Conservation (phyloP, 1,140 invertebrate genomes). For the Saccostrea cuccullata region DNA sequence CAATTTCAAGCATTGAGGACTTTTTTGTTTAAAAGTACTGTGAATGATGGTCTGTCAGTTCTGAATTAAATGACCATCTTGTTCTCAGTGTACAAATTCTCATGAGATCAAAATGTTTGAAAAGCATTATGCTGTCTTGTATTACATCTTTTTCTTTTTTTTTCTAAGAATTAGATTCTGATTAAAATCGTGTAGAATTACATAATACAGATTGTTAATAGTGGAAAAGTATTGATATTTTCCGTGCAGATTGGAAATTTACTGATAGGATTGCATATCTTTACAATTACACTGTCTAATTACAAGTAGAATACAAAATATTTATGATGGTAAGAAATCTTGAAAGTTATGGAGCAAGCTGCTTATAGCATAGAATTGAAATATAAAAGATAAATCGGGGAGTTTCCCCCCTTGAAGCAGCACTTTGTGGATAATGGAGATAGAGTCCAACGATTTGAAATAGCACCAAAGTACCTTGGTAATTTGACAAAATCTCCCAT, state of each 20-base stretch:
- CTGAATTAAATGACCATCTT: too few relatives aligned
- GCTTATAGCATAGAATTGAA: background rate
- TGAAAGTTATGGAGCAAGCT: background rate
- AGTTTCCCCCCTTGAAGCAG: conserved; percentile 19
- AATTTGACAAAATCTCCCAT: background rate
- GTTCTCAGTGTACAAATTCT: too few relatives aligned
- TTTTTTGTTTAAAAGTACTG: too few relatives aligned
- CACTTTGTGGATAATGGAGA: background rate
- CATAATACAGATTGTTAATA: background rate
- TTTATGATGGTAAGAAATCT: background rate
- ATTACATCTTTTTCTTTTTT: background rate
- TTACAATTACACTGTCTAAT: too few relatives aligned
- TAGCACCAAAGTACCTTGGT: background rate
- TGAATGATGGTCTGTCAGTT: too few relatives aligned
- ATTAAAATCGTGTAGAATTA: conserved; percentile 17
- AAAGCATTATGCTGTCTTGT: too few relatives aligned
- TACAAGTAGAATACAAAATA: too few relatives aligned
- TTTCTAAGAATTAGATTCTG: background rate
- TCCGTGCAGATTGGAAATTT: background rate
- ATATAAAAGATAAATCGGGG: background rate
- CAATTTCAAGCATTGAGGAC: too few relatives aligned
- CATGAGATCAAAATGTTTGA: too few relatives aligned
- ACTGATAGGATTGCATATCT: too few relatives aligned
- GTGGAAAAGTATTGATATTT: background rate
- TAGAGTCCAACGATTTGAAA: background rate